These are phyloP conservation scores for Isurus oxyrinchus DNA, from an alignment of 2,113 vertebrate genomes.

Conservation along the genomic window DNA sequence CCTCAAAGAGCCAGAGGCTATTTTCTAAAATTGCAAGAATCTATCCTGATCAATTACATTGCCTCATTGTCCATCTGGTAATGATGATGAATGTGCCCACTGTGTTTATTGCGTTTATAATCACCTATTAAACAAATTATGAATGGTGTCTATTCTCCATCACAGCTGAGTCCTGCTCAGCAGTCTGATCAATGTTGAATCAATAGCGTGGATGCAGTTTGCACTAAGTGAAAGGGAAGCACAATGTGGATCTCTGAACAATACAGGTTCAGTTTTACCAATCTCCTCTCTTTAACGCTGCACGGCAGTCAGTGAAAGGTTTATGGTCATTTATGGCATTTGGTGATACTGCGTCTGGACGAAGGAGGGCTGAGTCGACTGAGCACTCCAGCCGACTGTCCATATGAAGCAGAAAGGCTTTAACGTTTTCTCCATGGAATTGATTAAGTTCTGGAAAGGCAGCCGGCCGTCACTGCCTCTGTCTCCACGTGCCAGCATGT, in stretches of 20 bases:
- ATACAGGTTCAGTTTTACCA: neutral
- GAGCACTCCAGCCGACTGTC: neutral
- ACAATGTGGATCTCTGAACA: neutral
- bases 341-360: neutral
- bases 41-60: neutral
- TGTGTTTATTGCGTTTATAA: constrained; percentile 22
- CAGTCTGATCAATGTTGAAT: constrained; percentile 23
- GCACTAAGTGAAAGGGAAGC: neutral
- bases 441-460: constrained; percentile 2
- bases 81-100: constrained; percentile 10
- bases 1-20: neutral
- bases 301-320: neutral
- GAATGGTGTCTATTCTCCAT: neutral
- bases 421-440: neutral
- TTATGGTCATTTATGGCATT: neutral
- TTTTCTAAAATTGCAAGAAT: neutral
- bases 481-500: neutral
- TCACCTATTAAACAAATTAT: constrained; percentile 26
- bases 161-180: neutral
- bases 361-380: neutral
- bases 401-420: neutral
- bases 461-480: neutral
- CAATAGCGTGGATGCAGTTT: neutral
- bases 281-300: neutral
- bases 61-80: neutral